Conservation (phyloP, 2,113 vertebrate genomes). For the Sminthopsis crassicaudata region DNA sequence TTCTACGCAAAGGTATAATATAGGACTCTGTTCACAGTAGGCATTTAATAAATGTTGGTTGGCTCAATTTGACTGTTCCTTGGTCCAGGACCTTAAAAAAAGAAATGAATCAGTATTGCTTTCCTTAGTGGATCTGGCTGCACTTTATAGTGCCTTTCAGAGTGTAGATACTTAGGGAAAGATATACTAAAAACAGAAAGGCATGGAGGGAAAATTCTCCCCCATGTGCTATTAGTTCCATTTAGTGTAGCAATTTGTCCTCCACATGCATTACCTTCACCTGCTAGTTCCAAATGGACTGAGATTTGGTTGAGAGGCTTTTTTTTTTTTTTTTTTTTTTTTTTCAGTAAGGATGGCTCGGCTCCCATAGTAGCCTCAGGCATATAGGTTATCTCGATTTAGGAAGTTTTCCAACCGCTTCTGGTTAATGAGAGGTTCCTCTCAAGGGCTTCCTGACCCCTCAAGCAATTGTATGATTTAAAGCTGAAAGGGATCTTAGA, state of each 20-base stretch:
- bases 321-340: background rate
- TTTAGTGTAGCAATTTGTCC: background rate
- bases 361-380: background rate
- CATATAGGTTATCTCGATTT: background rate
- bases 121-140: background rate
- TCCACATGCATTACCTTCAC: background rate
- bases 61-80: background rate
- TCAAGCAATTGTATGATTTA: background rate
- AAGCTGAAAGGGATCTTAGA: background rate
- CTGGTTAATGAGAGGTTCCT: background rate
- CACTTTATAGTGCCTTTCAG: background rate
- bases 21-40: background rate
- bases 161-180: background rate
- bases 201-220: background rate
- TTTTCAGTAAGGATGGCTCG: background rate
- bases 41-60: background rate
- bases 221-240: background rate
- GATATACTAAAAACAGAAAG: background rate
- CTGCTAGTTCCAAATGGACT: background rate
- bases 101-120: background rate
- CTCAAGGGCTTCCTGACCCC: background rate
- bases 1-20: background rate
- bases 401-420: background rate
- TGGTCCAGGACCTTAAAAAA: background rate
- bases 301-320: background rate